Evolutionary conservation across 2,113 vertebrate genomes (phyloP).

Genomic region (Octodon degus): DNA sequence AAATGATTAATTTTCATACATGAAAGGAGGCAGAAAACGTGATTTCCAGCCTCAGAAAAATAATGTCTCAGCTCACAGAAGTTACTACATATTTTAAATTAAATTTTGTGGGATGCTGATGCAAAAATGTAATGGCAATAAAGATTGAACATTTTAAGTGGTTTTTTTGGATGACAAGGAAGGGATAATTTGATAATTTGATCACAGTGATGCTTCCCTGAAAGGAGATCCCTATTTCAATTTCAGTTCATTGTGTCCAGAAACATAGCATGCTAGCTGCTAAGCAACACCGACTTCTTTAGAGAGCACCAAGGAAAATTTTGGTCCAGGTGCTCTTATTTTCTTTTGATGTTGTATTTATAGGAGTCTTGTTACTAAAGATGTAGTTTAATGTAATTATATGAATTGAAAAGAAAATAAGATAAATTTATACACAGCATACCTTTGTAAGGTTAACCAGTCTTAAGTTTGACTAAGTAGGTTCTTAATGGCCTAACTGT

Average conservation of each 20-base stretch:
- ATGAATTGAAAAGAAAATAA: background rate
- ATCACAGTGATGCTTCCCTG: background rate
- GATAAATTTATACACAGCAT: background rate
- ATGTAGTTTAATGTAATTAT: background rate
- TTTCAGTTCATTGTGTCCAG: slow-evolving; percentile 14
- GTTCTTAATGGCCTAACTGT: background rate
- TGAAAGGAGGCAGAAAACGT: slow-evolving; percentile 68
- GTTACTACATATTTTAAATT: slow-evolving; percentile 48
- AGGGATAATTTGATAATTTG: background rate
- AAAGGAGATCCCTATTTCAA: background rate
- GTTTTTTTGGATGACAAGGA: background rate
- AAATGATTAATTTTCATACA: slow-evolving; percentile 73
- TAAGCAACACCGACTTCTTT: slow-evolving; percentile 2
- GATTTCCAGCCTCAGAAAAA: slow-evolving; percentile 41
- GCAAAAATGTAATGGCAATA: slow-evolving; percentile 48
- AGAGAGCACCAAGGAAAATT: background rate
- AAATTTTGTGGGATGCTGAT: background rate
- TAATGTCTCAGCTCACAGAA: background rate
- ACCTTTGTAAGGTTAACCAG: background rate
- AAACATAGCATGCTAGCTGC: background rate
- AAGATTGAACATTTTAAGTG: slow-evolving; percentile 39
- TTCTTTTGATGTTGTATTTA: background rate
- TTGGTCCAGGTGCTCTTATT: background rate
- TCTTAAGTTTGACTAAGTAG: background rate
- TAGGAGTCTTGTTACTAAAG: background rate